Percentiles rank a stretch among this genome's conserved stretches.
Evolutionary conservation across 2,888 invertebrate genomes (phyloP).

Genomic region (Pyrrhosoma nymphula): DNA sequence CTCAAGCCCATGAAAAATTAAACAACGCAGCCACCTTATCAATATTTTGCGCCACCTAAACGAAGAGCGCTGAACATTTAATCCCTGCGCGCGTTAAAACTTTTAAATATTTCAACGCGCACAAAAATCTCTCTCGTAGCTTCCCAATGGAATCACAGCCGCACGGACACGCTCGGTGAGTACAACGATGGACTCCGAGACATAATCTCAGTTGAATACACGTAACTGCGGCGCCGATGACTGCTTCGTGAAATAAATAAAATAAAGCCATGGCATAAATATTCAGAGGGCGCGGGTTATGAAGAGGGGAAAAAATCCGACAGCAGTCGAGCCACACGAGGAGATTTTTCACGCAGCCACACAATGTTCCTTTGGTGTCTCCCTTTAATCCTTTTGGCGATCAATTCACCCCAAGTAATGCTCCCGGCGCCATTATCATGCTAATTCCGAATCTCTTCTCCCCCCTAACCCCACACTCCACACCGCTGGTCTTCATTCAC

Average conservation of each 20-base stretch:
- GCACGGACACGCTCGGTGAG: not conserved
- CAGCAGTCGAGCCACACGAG: not conserved
- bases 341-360: constrained; percentile 26
- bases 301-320: not conserved
- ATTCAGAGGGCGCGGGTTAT: not conserved
- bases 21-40: not conserved
- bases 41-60: not conserved
- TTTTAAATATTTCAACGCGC: not conserved
- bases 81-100: not conserved
- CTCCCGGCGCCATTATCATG: not conserved
- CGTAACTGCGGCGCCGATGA: not conserved
- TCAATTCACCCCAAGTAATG: not conserved
- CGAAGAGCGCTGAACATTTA: not conserved
- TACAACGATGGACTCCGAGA: not conserved
- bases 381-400: not conserved
- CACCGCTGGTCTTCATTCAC: not conserved
- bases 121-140: not conserved
- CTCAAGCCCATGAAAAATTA: not conserved
- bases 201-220: not conserved
- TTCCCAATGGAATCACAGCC: not conserved
- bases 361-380: not conserved
- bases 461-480: not conserved
- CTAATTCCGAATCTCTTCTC: not conserved
- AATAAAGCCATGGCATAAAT: not conserved
- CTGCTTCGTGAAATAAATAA: not conserved